Conservation (phyloP, 2,797 vertebrate species). For the Lutjanus argentimaculatus region DNA sequence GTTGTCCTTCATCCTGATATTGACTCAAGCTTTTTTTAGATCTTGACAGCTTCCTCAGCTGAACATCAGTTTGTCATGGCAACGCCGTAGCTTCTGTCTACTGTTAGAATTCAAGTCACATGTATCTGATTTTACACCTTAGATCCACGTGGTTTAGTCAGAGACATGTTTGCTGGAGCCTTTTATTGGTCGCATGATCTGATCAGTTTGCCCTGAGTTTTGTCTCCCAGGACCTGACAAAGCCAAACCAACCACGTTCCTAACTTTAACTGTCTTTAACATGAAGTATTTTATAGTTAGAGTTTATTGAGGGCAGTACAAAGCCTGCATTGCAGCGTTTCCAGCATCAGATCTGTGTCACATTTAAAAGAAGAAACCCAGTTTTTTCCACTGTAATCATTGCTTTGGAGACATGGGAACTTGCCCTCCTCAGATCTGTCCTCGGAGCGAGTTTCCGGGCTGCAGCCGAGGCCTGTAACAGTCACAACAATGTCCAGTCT, state of each 20-base stretch:
- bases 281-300: not conserved
- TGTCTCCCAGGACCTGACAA: not conserved
- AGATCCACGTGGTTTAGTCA: not conserved
- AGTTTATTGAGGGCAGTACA: not conserved
- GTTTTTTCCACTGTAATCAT: not conserved
- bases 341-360: not conserved
- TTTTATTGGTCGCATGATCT: not conserved
- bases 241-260: too few species aligned
- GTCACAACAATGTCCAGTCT: constrained; percentile 75
- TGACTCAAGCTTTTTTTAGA: not conserved
- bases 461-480: constrained; percentile 11
- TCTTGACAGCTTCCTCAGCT: not conserved
- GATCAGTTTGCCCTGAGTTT: constrained; percentile 1
- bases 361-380: not conserved
- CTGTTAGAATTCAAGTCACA: not conserved
- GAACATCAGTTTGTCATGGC: too few species aligned
- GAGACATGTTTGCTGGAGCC: not conserved
- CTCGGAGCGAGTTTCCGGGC: constrained; percentile 37
- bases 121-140: not conserved
- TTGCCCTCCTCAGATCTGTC: constrained; percentile 27
- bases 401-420: not conserved
- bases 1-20: not conserved
- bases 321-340: not conserved
- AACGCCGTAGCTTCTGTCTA: too few species aligned
- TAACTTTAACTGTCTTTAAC: not conserved